Evolutionary conservation across 2,797 vertebrate genomes (phyloP).

Genomic region (Coracias cyanogaster): DNA sequence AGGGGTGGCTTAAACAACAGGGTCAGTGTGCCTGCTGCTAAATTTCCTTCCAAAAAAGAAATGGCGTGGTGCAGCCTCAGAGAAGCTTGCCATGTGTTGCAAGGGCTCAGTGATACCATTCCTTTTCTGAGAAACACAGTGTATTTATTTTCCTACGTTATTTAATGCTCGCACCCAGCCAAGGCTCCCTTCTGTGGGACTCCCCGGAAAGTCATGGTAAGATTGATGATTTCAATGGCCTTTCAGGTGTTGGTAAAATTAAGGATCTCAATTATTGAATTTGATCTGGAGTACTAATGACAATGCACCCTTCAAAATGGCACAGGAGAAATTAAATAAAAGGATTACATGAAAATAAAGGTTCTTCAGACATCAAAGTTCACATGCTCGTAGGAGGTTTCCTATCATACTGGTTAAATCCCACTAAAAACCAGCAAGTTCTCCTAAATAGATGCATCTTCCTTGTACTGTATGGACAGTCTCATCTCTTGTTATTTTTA

Average conservation of each 20-base stretch:
- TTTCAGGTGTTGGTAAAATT: not conserved
- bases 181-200: not conserved
- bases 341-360: not conserved
- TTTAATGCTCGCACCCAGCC: not conserved
- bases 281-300: not conserved
- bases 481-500: not conserved
- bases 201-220: not conserved
- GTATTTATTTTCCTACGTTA: not conserved
- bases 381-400: not conserved
- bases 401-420: not conserved
- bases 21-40: not conserved
- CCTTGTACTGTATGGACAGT: not conserved
- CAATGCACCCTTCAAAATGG: not conserved
- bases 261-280: not conserved
- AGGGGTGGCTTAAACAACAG: not conserved
- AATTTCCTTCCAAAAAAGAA: not conserved
- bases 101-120: not conserved
- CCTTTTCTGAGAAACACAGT: not conserved
- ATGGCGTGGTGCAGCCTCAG: not conserved
- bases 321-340: not conserved
- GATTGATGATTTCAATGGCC: not conserved
- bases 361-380: not conserved
- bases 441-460: not conserved
- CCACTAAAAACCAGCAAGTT: not conserved
- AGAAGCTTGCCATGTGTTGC: not conserved